Evolutionary conservation across 1,140 invertebrate species (phyloP).

Genomic region (Zaprionus kolodkinae): DNA sequence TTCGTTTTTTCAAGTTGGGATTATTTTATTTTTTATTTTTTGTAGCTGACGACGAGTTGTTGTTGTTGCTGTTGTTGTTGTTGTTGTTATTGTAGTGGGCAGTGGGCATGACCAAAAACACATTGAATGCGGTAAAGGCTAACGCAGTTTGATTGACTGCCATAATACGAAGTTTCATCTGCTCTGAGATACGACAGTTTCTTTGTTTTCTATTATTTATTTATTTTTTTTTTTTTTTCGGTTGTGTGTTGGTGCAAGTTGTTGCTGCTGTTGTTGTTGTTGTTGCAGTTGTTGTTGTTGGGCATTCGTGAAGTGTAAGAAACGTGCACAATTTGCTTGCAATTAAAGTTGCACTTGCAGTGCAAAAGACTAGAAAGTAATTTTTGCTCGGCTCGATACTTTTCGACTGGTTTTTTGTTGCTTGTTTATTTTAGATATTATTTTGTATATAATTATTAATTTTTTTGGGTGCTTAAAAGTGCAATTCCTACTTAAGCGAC

Average conservation of each 20-base stretch:
- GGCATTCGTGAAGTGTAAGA: slow-evolving; percentile 14
- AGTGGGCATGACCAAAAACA: slow-evolving; percentile 53
- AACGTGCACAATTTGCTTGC: slow-evolving; percentile 30
- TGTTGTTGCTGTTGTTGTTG: slow-evolving; percentile 35
- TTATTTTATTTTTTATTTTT: slow-evolving; percentile 21
- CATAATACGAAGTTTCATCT: slow-evolving; percentile 74
- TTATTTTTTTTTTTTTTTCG: not conserved
- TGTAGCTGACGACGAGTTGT: slow-evolving; percentile 2
- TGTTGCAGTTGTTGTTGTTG: slow-evolving; percentile 37
- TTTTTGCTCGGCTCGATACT: slow-evolving; percentile 38
- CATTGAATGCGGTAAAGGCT: slow-evolving; percentile 43
- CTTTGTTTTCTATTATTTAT: no score
- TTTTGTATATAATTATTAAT: not conserved
- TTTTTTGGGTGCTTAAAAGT: slow-evolving; percentile 42
- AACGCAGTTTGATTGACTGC: slow-evolving; percentile 71
- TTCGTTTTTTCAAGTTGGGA: slow-evolving; percentile 6
- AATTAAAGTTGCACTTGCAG: slow-evolving; percentile 41
- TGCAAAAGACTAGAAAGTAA: slow-evolving; percentile 35
- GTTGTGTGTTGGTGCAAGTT: not conserved
- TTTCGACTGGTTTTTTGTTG: slow-evolving; percentile 24
- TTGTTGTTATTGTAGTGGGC: slow-evolving; percentile 40
- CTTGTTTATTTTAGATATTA: not conserved
- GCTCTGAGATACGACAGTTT: not conserved
- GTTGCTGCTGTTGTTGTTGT: slow-evolving; percentile 32
- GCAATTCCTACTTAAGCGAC: slow-evolving; percentile 52